A percentile compares a stretch with the other conserved stretches of the same genome.
These are phyloP conservation scores for Myopa tessellatipennis DNA, from an alignment of 2,888 invertebrate species.

Conservation along the genomic window DNA sequence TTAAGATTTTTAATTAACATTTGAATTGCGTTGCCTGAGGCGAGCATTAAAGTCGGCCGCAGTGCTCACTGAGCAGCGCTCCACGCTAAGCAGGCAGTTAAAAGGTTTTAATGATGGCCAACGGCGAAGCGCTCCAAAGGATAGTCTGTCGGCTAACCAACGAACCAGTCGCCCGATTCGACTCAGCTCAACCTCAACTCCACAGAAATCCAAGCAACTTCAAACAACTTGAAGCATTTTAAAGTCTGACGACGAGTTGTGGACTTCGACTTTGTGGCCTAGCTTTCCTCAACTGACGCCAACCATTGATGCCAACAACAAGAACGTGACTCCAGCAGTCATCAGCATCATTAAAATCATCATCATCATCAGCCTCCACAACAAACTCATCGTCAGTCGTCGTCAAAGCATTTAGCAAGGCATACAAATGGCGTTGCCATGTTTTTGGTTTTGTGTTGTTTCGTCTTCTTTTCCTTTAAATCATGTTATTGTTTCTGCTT, in stretches of 20 bases:
- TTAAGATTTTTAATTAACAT: conserved; percentile 38
- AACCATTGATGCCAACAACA: not conserved
- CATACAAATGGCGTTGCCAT: not conserved
- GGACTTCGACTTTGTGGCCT: not conserved
- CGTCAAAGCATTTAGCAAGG: not conserved
- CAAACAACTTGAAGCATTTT: too few relatives aligned
- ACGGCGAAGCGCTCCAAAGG: not conserved
- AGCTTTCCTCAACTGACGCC: not conserved
- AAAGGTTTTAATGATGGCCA: not conserved
- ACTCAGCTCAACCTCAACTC: not conserved
- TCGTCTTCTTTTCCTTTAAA: not conserved
- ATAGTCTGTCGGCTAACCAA: not conserved
- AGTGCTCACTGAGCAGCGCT: not conserved
- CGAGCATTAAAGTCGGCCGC: conserved; percentile 11
- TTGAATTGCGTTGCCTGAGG: conserved; percentile 32
- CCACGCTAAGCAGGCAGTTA: conserved; percentile 11
- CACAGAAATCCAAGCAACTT: not conserved
- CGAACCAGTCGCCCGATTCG: not conserved
- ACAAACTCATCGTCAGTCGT: conserved; percentile 5
- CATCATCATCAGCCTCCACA: not conserved
- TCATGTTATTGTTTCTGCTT: not conserved
- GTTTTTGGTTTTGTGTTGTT: not conserved
- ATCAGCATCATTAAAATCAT: conserved; percentile 8
- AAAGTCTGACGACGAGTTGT: not conserved
- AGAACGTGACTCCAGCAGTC: not conserved